Conservation (phyloP, 2,888 invertebrate species). For the Cheilosia vulpina region DNA sequence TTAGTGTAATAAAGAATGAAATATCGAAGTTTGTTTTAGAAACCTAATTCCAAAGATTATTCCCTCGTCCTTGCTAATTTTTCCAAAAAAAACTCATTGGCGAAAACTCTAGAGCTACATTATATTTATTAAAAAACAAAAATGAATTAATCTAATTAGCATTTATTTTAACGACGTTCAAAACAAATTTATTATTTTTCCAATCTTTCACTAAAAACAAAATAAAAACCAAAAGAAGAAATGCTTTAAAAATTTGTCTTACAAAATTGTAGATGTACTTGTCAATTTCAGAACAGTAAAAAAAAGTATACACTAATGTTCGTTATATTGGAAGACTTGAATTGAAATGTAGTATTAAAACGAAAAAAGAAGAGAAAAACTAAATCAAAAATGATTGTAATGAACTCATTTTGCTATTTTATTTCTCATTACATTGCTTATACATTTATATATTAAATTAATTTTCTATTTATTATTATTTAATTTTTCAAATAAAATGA, state of each 20-base stretch:
- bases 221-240: slow-evolving; percentile 8
- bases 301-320: slow-evolving; percentile 37
- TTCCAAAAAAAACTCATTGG: background rate
- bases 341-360: slow-evolving; percentile 54
- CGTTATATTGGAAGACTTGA: slow-evolving; percentile 52
- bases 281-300: slow-evolving; percentile 65
- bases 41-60: slow-evolving; percentile 40
- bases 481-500: slow-evolving; percentile 51
- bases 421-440: slow-evolving; percentile 52
- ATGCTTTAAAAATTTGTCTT: slow-evolving; percentile 23
- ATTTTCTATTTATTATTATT: slow-evolving; percentile 66
- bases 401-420: slow-evolving; percentile 45
- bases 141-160: slow-evolving; percentile 13
- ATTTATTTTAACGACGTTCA: slow-evolving; percentile 5
- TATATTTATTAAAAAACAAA: background rate
- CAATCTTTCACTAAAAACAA: slow-evolving; percentile 44
- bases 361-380: slow-evolving; percentile 8
- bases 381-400: slow-evolving; percentile 5
- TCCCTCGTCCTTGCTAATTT: slow-evolving; percentile 3
- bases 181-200: slow-evolving; percentile 4
- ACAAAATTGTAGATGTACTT: slow-evolving; percentile 64
- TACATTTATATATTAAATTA: slow-evolving; percentile 14
- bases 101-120: background rate
- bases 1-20: background rate
- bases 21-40: slow-evolving; percentile 15